These are phyloP conservation scores for Anodontia alba DNA, from an alignment of 2,888 invertebrate species.

Conservation along the genomic window DNA sequence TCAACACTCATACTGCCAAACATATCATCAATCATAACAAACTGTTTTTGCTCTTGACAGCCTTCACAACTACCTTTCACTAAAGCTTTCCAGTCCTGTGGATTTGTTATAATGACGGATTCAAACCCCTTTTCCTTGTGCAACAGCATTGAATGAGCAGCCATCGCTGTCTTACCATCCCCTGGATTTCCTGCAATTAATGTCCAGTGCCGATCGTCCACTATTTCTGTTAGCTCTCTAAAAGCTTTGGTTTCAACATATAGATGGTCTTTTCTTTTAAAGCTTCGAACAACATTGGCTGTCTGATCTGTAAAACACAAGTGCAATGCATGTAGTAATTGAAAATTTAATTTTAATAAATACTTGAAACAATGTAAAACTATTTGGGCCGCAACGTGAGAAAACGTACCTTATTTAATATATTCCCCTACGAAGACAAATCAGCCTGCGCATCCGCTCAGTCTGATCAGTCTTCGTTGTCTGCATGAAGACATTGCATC, in stretches of 20 bases:
- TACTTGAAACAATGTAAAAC: too few relatives aligned
- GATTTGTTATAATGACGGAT: conserved; percentile 16
- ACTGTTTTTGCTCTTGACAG: conserved; percentile 6
- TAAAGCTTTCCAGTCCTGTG: conserved; percentile 34
- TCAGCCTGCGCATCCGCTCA: too few relatives aligned
- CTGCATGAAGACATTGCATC: too few relatives aligned
- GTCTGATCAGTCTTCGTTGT: too few relatives aligned
- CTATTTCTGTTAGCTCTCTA: conserved; percentile 14
- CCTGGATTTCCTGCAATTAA: conserved; percentile 32
- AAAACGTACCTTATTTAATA: too few relatives aligned
- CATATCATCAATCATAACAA: conserved; percentile 38
- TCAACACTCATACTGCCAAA: conserved; percentile 34
- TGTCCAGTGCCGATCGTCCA: conserved; percentile 29
- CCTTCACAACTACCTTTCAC: conserved; percentile 3
- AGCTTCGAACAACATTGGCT: background rate
- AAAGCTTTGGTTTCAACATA: conserved; percentile 31
- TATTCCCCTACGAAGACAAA: too few relatives aligned
- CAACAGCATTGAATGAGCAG: conserved; percentile 16
- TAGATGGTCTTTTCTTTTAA: conserved; percentile 6
- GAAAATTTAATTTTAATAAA: background rate
- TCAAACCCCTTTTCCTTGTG: conserved; percentile 8
- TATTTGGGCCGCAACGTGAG: too few relatives aligned
- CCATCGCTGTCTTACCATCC: conserved; percentile 35
- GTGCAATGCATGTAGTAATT: background rate
- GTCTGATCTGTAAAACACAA: conserved; percentile 26